Conservation (phyloP, 2,888 invertebrate genomes). For the Sicus ferrugineus region DNA sequence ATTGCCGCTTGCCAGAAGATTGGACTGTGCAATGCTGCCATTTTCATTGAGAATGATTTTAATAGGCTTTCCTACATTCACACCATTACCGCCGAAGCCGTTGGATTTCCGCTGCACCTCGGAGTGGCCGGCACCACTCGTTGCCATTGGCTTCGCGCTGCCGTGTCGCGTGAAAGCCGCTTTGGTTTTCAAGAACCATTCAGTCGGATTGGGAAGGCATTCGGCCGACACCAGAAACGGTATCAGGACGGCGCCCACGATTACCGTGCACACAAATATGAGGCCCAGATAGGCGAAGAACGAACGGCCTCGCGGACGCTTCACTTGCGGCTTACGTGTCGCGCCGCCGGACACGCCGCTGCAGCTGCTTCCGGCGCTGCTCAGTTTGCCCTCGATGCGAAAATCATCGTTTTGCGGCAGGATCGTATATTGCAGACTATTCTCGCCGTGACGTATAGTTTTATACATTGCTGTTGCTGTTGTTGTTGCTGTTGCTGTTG, state of each 20-base stretch:
- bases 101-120: neutral
- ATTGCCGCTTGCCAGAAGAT: neutral
- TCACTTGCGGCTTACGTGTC: conserved; percentile 48
- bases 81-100: conserved; percentile 3
- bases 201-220: conserved; percentile 60
- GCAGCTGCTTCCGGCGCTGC: conserved; percentile 67
- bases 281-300: conserved; percentile 63
- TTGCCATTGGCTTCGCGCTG: conserved; percentile 28
- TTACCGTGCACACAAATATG: conserved; percentile 62
- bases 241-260: conserved; percentile 61
- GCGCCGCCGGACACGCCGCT: conserved; percentile 53
- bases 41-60: conserved; percentile 52
- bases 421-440: conserved; percentile 78
- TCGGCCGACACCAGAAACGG: conserved; percentile 63
- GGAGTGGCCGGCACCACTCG: neutral
- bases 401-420: conserved; percentile 76
- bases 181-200: conserved; percentile 62
- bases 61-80: conserved; percentile 53
- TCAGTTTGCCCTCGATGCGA: conserved; percentile 69
- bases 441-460: conserved; percentile 78
- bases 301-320: conserved; percentile 53
- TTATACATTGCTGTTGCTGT: conserved; percentile 70
- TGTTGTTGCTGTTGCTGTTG: neutral
- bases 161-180: conserved; percentile 51
- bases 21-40: conserved; percentile 41